A percentile compares a stretch with the other conserved stretches of the same genome.
These are phyloP conservation scores for Lerista edwardsae DNA, from an alignment of 2,797 vertebrate genomes.

Conservation along the genomic window DNA sequence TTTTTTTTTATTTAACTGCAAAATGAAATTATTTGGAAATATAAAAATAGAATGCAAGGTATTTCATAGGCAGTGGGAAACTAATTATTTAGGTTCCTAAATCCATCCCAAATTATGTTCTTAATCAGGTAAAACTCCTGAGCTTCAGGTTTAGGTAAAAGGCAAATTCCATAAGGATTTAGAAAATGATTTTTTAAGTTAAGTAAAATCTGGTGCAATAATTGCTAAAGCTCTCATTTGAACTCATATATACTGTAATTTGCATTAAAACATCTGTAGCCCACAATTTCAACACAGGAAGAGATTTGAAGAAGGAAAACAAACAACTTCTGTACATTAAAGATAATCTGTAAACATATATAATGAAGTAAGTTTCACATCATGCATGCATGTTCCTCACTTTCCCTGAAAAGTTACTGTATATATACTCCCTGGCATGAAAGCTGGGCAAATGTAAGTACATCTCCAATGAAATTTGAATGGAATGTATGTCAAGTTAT, in stretches of 20 bases:
- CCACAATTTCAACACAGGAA: neutral
- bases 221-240: constrained; percentile 44
- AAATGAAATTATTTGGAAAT: constrained; percentile 3
- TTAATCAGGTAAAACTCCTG: neutral
- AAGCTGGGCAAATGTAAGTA: too few species aligned
- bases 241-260: constrained; percentile 33
- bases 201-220: constrained; percentile 17
- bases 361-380: neutral
- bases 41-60: constrained; percentile 2
- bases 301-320: constrained; percentile 20
- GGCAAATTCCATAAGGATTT: constrained; percentile 21
- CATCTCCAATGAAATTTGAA: too few species aligned
- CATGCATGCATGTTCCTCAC: neutral
- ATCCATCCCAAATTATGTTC: constrained; percentile 13
- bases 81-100: constrained; percentile 13
- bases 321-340: neutral
- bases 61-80: neutral
- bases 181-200: constrained; percentile 36
- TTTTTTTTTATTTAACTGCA: neutral
- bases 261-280: constrained; percentile 36
- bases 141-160: constrained; percentile 33
- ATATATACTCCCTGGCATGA: too few species aligned
- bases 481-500: too few species aligned
- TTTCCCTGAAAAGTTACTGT: too few species aligned
- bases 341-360: neutral